Evolutionary conservation across 2,113 vertebrate genomes (phyloP).

Genomic region (Amia ocellicauda): DNA sequence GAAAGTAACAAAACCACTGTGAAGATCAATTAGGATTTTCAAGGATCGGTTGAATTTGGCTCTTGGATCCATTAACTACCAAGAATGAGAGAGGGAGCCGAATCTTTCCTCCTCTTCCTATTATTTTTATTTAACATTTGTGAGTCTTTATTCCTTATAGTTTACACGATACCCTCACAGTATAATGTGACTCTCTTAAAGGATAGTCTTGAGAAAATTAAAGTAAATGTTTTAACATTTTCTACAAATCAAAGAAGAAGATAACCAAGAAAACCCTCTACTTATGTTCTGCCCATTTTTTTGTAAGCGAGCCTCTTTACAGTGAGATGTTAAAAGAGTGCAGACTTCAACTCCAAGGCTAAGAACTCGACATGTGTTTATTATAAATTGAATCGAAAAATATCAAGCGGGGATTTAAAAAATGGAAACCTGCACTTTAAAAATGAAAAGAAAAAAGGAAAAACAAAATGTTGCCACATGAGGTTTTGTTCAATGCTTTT

Average conservation of each 20-base stretch:
- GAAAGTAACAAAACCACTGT: slow-evolving; percentile 16
- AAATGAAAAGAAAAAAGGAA: slow-evolving; percentile 33
- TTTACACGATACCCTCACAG: too few relatives aligned
- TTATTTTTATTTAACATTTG: slow-evolving; percentile 44
- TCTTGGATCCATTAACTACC: slow-evolving; percentile 20
- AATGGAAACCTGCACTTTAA: slow-evolving; percentile 32
- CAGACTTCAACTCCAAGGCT: slow-evolving; percentile 19
- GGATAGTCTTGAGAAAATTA: slow-evolving; percentile 42
- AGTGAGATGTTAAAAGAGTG: slow-evolving; percentile 27
- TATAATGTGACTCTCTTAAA: slow-evolving; percentile 42
- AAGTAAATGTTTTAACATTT: slow-evolving; percentile 37
- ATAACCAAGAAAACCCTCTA: slow-evolving; percentile 38
- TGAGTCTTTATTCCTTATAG: too few relatives aligned
- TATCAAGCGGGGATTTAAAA: slow-evolving; percentile 44
- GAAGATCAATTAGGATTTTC: slow-evolving; percentile 20
- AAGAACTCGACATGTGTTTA: slow-evolving; percentile 48
- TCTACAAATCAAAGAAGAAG: slow-evolving; percentile 45
- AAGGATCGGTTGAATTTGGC: slow-evolving; percentile 15
- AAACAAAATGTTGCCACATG: slow-evolving; percentile 44
- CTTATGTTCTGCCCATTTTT: slow-evolving; percentile 28
- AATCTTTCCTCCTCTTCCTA: slow-evolving; percentile 35
- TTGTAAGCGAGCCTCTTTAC: slow-evolving; percentile 38
- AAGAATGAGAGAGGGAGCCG: slow-evolving; percentile 27
- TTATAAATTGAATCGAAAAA: slow-evolving; percentile 47
- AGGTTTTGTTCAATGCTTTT: slow-evolving; percentile 54